Conservation (phyloP, 2,888 invertebrate species). For the Podabrus alpinus region DNA sequence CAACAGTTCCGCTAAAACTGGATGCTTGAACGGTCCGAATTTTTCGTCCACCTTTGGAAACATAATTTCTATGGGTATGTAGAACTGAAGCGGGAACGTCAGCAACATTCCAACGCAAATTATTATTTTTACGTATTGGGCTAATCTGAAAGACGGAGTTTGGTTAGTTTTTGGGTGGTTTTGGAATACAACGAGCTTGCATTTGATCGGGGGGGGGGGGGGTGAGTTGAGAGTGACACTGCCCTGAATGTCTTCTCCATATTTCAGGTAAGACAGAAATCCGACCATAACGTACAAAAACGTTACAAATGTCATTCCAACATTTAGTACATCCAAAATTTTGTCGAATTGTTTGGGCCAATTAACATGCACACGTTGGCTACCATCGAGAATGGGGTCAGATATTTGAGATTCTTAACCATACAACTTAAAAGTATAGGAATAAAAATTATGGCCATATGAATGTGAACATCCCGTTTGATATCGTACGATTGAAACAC, state of each 20-base stretch:
- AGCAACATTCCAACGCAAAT: conserved; percentile 86
- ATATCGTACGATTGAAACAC: conserved; percentile 69
- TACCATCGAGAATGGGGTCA: conserved; percentile 77
- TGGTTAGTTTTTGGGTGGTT: neutral
- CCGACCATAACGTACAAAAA: conserved; percentile 80
- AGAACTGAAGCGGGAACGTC: conserved; percentile 93
- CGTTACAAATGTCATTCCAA: conserved; percentile 84
- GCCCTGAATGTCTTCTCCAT: conserved; percentile 79
- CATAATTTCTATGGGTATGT: conserved; percentile 89
- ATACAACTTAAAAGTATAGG: conserved; percentile 76
- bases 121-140: conserved; percentile 79
- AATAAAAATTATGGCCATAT: conserved; percentile 74
- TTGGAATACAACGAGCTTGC: conserved; percentile 58
- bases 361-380: conserved; percentile 78
- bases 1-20: conserved; percentile 67
- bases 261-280: conserved; percentile 85
- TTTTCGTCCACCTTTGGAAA: conserved; percentile 71
- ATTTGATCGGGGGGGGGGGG: conserved; percentile 57
- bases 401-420: conserved; percentile 75
- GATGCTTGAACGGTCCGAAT: conserved; percentile 62
- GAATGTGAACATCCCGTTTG: conserved; percentile 66
- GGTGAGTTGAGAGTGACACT: conserved; percentile 89
- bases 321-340: conserved; percentile 83
- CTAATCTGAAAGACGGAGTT: conserved; percentile 63
- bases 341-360: conserved; percentile 78